Percentiles rank a stretch among this genome's conserved stretches.
Conservation (phyloP, 2,888 invertebrate species). For the Hypomecis atomaria region DNA sequence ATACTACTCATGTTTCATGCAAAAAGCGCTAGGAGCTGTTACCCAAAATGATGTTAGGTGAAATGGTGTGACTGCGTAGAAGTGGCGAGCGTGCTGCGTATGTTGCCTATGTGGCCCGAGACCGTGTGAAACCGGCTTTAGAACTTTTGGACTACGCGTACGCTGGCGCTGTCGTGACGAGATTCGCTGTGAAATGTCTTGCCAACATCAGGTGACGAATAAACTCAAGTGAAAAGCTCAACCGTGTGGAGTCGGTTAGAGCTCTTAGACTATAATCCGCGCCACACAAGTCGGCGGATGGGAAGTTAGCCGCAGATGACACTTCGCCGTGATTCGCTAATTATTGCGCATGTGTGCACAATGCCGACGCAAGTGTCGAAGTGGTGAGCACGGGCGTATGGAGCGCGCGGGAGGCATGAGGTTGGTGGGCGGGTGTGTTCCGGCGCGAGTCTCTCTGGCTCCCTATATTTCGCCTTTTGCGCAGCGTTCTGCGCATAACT, state of each 20-base stretch:
- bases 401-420: too few species aligned
- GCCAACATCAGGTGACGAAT: slow-evolving; percentile 84
- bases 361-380: too few species aligned
- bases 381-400: too few species aligned
- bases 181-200: slow-evolving; percentile 93
- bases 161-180: slow-evolving; percentile 93
- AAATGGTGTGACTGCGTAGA: slow-evolving; percentile 96
- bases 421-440: too few species aligned
- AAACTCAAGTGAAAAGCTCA: slow-evolving; percentile 87
- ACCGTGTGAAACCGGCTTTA: slow-evolving; percentile 91
- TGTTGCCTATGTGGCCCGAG: slow-evolving; percentile 92
- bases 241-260: slow-evolving; percentile 92
- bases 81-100: slow-evolving; percentile 91
- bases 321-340: too few species aligned
- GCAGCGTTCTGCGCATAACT: too few species aligned
- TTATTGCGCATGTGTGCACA: too few species aligned
- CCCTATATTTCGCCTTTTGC: too few species aligned
- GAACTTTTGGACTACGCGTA: slow-evolving; percentile 97
- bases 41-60: slow-evolving; percentile 94
- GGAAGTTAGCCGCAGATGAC: too few species aligned
- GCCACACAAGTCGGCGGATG: too few species aligned
- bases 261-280: slow-evolving; percentile 95
- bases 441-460: too few species aligned
- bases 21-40: slow-evolving; percentile 90
- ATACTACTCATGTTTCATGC: slow-evolving; percentile 82